A percentile compares a stretch with the other conserved stretches of the same genome.
Evolutionary conservation across 2,797 vertebrate species (phyloP).

Genomic region (Thamnophis elegans): DNA sequence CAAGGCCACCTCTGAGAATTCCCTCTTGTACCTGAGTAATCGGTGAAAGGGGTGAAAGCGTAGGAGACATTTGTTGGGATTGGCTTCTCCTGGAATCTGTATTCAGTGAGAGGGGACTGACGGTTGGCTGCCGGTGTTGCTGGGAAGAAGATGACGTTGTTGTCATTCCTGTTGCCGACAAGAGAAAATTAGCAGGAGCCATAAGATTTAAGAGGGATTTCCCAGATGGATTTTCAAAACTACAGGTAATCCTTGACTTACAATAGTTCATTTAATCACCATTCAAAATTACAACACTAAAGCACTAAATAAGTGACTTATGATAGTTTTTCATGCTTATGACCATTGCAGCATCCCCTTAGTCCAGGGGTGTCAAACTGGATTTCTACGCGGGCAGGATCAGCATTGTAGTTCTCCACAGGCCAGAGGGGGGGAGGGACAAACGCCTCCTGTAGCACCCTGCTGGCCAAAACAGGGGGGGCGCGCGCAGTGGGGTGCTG

Average conservation of each 20-base stretch:
- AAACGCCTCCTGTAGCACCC: too few relatives aligned
- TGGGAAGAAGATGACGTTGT: conserved; percentile 79
- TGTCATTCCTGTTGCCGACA: conserved; percentile 75
- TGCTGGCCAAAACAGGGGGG: too few relatives aligned
- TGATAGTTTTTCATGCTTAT: not conserved
- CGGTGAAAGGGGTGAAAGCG: conserved; percentile 83
- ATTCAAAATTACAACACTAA: not conserved
- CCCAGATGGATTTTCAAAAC: rapidly evolving
- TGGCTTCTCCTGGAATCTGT: conserved; percentile 83
- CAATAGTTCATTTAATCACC: not conserved
- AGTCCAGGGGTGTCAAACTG: too few relatives aligned
- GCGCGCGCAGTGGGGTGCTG: too few relatives aligned
- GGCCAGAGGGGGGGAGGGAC: too few relatives aligned
- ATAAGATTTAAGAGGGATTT: rapidly evolving
- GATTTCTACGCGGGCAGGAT: too few relatives aligned
- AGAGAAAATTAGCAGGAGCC: not conserved
- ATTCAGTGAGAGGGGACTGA: conserved; percentile 84
- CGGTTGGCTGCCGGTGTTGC: conserved; percentile 76
- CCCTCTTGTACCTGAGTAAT: conserved; percentile 83
- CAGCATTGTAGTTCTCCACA: too few relatives aligned
- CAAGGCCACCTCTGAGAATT: not conserved
- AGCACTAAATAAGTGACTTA: not conserved
- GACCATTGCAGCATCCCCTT: not conserved
- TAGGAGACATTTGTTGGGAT: conserved; percentile 84
- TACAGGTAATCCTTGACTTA: not conserved